Evolutionary conservation across 2,888 invertebrate genomes (phyloP).

Genomic region (Labia minor): DNA sequence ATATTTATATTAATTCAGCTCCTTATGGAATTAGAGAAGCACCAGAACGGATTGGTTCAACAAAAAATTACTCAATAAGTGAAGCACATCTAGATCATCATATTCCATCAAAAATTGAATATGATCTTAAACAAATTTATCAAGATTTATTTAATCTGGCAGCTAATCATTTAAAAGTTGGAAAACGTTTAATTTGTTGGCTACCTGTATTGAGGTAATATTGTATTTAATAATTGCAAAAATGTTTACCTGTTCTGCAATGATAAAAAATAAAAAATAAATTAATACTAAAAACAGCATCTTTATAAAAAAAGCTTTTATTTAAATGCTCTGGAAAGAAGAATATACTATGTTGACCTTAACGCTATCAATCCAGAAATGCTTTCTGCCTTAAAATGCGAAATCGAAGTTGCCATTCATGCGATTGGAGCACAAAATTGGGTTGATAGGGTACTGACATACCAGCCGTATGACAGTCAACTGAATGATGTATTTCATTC

Average conservation of each 20-base stretch:
- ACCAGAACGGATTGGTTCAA: constrained; percentile 66
- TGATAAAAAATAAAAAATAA: constrained; percentile 14
- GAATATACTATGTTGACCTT: no score
- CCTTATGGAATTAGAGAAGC: constrained; percentile 97
- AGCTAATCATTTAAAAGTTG: constrained; percentile 58
- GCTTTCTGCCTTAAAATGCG: no score
- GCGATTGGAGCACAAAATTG: no score
- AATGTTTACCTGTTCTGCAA: constrained; percentile 18
- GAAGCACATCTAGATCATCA: constrained; percentile 57
- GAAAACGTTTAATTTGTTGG: constrained; percentile 88
- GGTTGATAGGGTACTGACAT: no score
- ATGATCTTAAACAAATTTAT: constrained; percentile 71
- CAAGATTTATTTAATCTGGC: constrained; percentile 76
- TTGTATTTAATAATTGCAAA: no score
- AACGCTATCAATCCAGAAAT: no score
- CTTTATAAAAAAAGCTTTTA: no score
- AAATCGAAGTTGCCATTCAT: no score
- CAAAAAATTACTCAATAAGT: constrained; percentile 46
- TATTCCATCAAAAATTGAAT: constrained; percentile 75
- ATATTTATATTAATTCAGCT: constrained; percentile 44
- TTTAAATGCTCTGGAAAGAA: no score
- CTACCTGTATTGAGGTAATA: constrained; percentile 73
- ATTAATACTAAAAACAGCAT: no score
- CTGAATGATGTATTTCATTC: no score
- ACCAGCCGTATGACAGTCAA: no score